Base-by-base conservation (phyloP, 2,113 vertebrate species). In the Forbesichthys agassizii region DNA sequence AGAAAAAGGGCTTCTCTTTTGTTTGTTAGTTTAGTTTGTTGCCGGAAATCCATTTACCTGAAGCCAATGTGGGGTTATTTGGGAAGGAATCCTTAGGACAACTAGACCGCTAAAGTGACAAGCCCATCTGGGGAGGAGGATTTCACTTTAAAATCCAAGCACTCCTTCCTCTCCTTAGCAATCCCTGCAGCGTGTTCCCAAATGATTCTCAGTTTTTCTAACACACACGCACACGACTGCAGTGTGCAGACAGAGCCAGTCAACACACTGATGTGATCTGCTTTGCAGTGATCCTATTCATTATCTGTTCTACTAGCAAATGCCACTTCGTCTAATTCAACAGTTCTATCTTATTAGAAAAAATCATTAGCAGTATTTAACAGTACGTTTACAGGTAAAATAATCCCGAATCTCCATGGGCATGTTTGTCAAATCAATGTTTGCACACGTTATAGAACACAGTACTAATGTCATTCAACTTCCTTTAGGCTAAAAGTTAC, bases 271-370 rank as follows among this genome's bases (percentile, higher is more conserved):
- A 47, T 47, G 46, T 11, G 16, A 47, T 49, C 16, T 63, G 36
- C 36, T 46, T 33, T 49, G 18, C 58, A 13, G 33, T 61, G 48
- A 61, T 61, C 46, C 51, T 16, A 47, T 61, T 66, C n/a, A 66
- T 66, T 66, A n/a, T 16, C 49, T 18, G 13, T 52, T 3, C 9
- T 16, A 47, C 66, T 73, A 47, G 56, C 49, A 9, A 33, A 4
- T 46, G 9, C 42, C 16, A 52, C 16, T 36, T 65, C n/a, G 42
- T 65, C 69, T 48, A 58, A 59, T 73, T 60, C 42, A 13, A 13
- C 47, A 67, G 49, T 61, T 33, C 7, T 12, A 49, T 0, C 36
- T 9, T 14, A 53, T 18, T n/a, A 16, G 48, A 16, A 11, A n/a
- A 16, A 48, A 54, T 16, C 53, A 58, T 7, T 8, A 46, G 16